phyloP scores from a whole-genome alignment of 37 sponge, comb jelly and placozoan species.

The Oopsacas minuta region DNA sequence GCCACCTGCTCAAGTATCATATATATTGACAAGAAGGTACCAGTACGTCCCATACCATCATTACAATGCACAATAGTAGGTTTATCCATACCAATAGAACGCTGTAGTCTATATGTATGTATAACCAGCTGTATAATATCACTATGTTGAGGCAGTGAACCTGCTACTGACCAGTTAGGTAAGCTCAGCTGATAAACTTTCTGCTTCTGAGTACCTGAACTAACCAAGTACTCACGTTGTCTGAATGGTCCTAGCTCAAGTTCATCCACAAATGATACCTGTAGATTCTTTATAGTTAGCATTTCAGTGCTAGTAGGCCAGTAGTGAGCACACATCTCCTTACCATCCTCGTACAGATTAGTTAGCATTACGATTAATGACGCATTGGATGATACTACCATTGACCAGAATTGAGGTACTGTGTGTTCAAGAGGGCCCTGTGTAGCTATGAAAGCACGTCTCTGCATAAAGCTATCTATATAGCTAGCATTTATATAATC shows the following conservation, averaged over 20 bases:
- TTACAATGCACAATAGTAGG: background rate
- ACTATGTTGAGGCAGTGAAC: background rate
- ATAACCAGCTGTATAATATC: background rate
- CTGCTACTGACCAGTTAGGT: background rate
- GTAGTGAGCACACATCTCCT: slow-evolving; percentile 9
- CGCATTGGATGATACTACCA: background rate
- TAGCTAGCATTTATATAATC: slow-evolving; percentile 31
- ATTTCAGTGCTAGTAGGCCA: slow-evolving; percentile 12
- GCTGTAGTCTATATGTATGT: background rate
- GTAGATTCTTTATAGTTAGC: slow-evolving; percentile 1
- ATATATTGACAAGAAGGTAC: background rate
- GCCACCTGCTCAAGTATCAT: background rate
- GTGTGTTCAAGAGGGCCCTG: slow-evolving; percentile 18
- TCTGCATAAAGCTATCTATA: background rate
- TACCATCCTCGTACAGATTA: slow-evolving; percentile 8
- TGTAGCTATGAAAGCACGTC: slow-evolving; percentile 17
- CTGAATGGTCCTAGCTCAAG: background rate
- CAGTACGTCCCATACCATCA: background rate
- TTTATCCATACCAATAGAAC: background rate
- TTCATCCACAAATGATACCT: slow-evolving; percentile 5
- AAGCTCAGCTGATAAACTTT: background rate
- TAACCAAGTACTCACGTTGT: background rate
- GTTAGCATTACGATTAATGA: slow-evolving; percentile 3
- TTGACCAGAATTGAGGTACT: background rate
- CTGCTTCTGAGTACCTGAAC: background rate